Base-by-base conservation (phyloP, 2,797 vertebrate genomes). In the Thripadectes ignobilis region DNA sequence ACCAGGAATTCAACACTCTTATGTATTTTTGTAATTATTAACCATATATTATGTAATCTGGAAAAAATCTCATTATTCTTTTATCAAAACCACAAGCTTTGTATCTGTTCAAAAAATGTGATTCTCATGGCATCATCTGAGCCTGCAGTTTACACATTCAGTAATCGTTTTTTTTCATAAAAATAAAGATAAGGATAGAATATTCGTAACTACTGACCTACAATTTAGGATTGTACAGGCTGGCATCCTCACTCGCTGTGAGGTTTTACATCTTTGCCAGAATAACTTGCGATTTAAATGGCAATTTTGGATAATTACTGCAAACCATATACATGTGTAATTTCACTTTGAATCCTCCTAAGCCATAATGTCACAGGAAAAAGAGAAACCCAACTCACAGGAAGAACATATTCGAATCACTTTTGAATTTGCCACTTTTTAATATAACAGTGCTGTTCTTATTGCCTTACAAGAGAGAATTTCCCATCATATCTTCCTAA, bases 1-100 rank as follows among this genome's bases (percentile, higher is more conserved):
- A 48, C 55, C 66, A 86, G 34, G 43, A 94, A 84, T 63, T 84
- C 63, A 86, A 19, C 38, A 49, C 48, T 21, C 11, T 46, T 61
- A 79, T 46, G n/a, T 71, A 67, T 72, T 89, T 89, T 92, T 22
- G 27, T 32, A 81, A 81, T 91, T 91, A 88, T 65, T 59, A 88
- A 63, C 26, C 4, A 36, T 34, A 65, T 3, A 54, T 68, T 52
- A 77, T 10, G 7, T 48, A 57, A 78, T n/a, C 22, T 49, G 48
- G 91, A 93, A 92, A 85, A 95, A 63, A 63, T 38, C n/a, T 55
- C 61, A 55, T 36, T 75, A 57, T 6, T 65, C 36, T 81, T 12
- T 51, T 74, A 73, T 10, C 36, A 58, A 88, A 92, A 74, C 22
- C 26, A 3, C 34, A 10, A 84, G 30, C 29, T 86, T 59, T 4